Evolutionary conservation across 2,888 invertebrate genomes (phyloP).

Genomic region (Pachydiplax longipennis): DNA sequence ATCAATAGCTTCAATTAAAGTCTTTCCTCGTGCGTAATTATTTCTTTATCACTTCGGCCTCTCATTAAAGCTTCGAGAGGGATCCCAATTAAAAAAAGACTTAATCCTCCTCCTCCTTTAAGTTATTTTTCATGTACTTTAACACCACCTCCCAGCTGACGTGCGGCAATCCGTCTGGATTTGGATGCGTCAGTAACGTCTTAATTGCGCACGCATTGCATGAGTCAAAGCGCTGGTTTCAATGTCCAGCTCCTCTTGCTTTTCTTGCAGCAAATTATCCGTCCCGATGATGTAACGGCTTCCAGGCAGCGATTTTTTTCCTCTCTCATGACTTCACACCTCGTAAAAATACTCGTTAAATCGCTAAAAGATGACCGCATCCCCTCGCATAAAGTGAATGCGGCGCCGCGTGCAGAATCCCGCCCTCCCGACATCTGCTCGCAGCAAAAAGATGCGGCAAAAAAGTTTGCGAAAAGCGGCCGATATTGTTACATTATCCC

Average conservation of each 20-base stretch:
- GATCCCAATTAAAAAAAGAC: too few relatives aligned
- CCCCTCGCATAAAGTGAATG: neutral
- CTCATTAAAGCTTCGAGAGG: too few relatives aligned
- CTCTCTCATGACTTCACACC: neutral
- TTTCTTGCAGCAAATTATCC: neutral
- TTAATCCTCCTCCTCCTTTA: too few relatives aligned
- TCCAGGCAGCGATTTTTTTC: neutral
- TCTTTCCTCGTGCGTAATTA: too few relatives aligned
- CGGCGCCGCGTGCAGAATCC: neutral
- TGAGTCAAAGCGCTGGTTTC: neutral
- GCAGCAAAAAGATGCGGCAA: neutral
- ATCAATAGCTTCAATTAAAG: too few relatives aligned
- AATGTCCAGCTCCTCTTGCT: neutral
- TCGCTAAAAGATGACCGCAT: neutral
- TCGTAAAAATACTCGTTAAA: neutral
- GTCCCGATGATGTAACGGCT: neutral
- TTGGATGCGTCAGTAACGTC: neutral
- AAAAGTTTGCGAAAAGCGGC: neutral
- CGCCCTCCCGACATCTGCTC: neutral
- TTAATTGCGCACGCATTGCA: neutral
- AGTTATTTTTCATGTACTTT: too few relatives aligned
- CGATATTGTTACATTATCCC: too few relatives aligned
- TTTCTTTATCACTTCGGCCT: too few relatives aligned
- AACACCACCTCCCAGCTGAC: too few relatives aligned
- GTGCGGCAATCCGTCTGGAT: neutral